Evolutionary conservation across 2,797 vertebrate species (phyloP).

Genomic region (Delichon dasypus): DNA sequence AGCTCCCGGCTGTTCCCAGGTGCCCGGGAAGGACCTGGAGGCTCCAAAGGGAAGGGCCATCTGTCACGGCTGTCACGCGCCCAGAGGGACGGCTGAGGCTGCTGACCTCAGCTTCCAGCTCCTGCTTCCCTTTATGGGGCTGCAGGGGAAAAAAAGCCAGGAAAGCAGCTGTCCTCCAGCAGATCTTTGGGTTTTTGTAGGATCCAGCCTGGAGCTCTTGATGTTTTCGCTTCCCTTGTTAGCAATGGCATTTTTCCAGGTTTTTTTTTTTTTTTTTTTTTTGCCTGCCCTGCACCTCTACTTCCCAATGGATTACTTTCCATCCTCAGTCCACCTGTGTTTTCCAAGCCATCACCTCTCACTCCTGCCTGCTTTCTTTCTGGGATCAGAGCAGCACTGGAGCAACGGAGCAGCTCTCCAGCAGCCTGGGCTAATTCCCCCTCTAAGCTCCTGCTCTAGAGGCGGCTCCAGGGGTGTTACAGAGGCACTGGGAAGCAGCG

Average conservation of each 20-base stretch:
- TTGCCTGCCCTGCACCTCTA: too few relatives aligned
- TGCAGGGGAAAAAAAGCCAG: rapidly evolving
- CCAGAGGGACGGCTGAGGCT: background rate
- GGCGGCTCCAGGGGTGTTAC: background rate
- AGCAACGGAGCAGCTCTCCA: rapidly evolving
- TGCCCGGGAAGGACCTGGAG: background rate
- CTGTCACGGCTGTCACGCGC: background rate
- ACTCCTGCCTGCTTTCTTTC: rapidly evolving
- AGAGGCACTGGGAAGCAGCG: background rate
- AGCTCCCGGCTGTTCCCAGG: background rate
- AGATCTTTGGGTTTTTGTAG: background rate
- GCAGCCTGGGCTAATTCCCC: background rate
- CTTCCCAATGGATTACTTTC: rapidly evolving
- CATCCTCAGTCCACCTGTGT: rapidly evolving
- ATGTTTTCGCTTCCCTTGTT: background rate
- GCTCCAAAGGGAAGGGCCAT: background rate
- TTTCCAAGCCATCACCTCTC: background rate
- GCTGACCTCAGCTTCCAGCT: background rate
- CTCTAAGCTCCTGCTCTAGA: background rate
- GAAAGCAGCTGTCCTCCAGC: background rate
- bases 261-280: background rate
- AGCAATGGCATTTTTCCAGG: rapidly evolving
- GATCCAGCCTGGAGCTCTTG: background rate
- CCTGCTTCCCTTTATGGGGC: background rate
- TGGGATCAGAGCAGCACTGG: rapidly evolving